Conservation (phyloP, 2,888 invertebrate genomes). For the Ecdyonurus torrentis region DNA sequence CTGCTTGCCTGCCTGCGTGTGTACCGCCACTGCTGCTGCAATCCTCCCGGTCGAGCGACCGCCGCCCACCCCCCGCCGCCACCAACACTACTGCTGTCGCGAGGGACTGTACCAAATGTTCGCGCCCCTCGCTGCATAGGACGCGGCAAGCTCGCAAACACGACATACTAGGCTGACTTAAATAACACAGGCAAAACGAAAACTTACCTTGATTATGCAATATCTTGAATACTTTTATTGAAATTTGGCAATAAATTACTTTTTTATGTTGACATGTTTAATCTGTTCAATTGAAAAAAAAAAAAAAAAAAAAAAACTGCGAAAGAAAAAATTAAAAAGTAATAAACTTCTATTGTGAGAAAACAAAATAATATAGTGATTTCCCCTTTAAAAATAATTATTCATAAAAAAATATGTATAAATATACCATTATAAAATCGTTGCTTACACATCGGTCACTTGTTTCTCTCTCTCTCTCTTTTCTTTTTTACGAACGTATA, state of each 20-base stretch:
- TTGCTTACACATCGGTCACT: no score
- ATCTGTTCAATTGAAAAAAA: neutral
- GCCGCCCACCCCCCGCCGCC: neutral
- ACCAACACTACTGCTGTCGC: conserved; percentile 13
- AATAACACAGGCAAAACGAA: neutral
- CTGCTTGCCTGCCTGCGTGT: conserved; percentile 7
- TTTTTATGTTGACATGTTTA: neutral
- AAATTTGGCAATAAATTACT: neutral
- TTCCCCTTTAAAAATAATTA: no score
- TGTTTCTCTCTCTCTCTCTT: no score
- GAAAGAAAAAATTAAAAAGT: no score
- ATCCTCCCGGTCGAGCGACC: neutral
- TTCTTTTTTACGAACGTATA: no score
- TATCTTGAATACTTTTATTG: neutral
- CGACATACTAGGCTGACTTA: neutral
- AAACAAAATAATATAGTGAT: no score
- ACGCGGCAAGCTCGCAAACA: neutral
- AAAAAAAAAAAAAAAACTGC: no score
- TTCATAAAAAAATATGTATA: no score
- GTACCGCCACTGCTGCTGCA: conserved; percentile 4
- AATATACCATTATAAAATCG: no score
- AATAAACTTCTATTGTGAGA: no score
- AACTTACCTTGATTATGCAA: neutral
- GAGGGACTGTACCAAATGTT: conserved; percentile 3
- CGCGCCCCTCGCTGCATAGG: neutral